Evolutionary conservation across 2,113 vertebrate genomes (phyloP).

Genomic region (Cromileptes altivelis): DNA sequence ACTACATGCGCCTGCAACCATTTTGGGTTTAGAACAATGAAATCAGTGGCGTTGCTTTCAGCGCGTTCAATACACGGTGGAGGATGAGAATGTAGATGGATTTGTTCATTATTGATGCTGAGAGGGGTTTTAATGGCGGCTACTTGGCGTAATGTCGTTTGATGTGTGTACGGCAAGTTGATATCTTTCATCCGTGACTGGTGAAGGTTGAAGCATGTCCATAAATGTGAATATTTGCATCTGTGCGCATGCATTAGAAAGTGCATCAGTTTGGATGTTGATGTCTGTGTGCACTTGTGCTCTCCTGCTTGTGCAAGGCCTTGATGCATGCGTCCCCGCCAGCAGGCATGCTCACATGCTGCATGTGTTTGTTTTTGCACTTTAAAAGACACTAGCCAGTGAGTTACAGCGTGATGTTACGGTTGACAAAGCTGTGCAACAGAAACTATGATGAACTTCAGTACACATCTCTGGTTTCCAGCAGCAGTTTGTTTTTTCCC

Average conservation of each 20-base stretch:
- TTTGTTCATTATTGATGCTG: constrained; percentile 72
- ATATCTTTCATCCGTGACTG: constrained; percentile 46
- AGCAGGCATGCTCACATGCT: background rate
- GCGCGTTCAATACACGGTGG: constrained; percentile 8
- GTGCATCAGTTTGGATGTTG: background rate
- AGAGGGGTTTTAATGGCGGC: constrained; percentile 37
- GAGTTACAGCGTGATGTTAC: constrained; percentile 7
- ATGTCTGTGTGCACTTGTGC: background rate
- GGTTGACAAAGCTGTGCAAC: constrained; percentile 30
- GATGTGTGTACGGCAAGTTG: constrained; percentile 53
- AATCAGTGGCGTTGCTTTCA: constrained; percentile 27
- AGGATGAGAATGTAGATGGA: constrained; percentile 53
- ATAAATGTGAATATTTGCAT: constrained; percentile 53
- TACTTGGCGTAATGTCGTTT: constrained; percentile 53
- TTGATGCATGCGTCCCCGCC: constrained; percentile 4
- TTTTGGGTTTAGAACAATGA: constrained; percentile 51
- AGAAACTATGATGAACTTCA: constrained; percentile 31
- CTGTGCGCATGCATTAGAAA: constrained; percentile 13
- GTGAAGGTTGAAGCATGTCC: constrained; percentile 39
- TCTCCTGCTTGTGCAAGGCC: background rate
- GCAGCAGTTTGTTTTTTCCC: constrained; percentile 12
- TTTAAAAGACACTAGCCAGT: constrained; percentile 20
- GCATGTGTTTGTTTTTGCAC: constrained; percentile 34
- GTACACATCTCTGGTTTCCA: constrained; percentile 18
- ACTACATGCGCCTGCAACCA: constrained; percentile 44